Evolutionary conservation across 2,797 vertebrate genomes (phyloP).

Genomic region (Periophthalmus magnuspinnatus): DNA sequence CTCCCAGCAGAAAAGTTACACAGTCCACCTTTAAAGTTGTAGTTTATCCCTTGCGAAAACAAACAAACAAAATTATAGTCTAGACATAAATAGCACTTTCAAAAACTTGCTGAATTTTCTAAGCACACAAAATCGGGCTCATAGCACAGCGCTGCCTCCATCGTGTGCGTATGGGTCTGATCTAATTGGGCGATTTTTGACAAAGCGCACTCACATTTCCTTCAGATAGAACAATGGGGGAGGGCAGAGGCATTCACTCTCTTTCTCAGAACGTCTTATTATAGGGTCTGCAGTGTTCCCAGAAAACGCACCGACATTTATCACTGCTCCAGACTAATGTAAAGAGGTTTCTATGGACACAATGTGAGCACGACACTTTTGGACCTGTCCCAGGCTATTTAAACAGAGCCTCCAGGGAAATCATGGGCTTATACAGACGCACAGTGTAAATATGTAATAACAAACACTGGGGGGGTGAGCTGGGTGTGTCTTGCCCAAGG

Average conservation of each 20-base stretch:
- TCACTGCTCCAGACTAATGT: slow-evolving; percentile 34
- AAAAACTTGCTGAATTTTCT: too few relatives aligned
- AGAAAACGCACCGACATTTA: slow-evolving; percentile 52
- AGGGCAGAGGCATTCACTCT: slow-evolving; percentile 53
- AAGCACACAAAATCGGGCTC: not conserved
- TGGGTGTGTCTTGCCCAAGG: too few relatives aligned
- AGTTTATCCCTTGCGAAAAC: too few relatives aligned
- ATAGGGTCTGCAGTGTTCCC: slow-evolving; percentile 49
- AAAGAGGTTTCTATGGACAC: slow-evolving; percentile 28
- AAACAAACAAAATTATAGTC: too few relatives aligned
- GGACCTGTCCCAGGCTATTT: slow-evolving; percentile 37
- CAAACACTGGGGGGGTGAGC: too few relatives aligned
- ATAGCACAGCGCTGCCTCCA: slow-evolving; percentile 39
- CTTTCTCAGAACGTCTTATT: slow-evolving; percentile 60
- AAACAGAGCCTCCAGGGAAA: slow-evolving; percentile 44
- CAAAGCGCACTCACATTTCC: slow-evolving; percentile 27
- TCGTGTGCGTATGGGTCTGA: slow-evolving; percentile 38
- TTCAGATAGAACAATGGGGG: slow-evolving; percentile 30
- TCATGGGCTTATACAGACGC: slow-evolving; percentile 41
- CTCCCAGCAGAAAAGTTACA: too few relatives aligned
- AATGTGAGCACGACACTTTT: slow-evolving; percentile 32
- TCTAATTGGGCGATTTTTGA: slow-evolving; percentile 50
- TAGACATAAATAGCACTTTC: too few relatives aligned
- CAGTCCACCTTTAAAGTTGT: too few relatives aligned
- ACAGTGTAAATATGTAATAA: not conserved